Percentiles rank a stretch among this genome's conserved stretches.
These are phyloP conservation scores for Drosophila ustulata DNA, from an alignment of 2,888 invertebrate genomes.

Conservation along the genomic window DNA sequence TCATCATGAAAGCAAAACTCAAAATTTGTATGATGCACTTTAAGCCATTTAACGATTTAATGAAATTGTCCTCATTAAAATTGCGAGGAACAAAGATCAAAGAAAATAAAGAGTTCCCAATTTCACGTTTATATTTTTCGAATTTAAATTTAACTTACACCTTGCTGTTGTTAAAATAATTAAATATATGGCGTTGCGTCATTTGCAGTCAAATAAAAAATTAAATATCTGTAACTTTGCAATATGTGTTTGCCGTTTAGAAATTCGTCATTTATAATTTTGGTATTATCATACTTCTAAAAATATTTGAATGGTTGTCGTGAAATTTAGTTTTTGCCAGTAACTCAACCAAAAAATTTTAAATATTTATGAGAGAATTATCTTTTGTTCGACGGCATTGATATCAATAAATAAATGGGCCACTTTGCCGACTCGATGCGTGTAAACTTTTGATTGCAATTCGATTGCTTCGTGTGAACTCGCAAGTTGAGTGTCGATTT, in stretches of 20 bases:
- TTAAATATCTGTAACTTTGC: too few relatives aligned
- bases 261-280: too few relatives aligned
- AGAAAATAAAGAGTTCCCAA: too few relatives aligned
- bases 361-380: neutral
- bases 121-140: too few relatives aligned
- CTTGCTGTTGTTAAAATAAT: too few relatives aligned
- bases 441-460: conserved; percentile 12
- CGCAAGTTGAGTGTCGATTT: conserved; percentile 10
- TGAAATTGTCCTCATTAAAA: neutral
- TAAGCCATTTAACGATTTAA: neutral
- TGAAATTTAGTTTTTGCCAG: neutral
- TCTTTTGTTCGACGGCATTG: neutral
- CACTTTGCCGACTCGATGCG: neutral
- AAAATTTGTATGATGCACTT: neutral
- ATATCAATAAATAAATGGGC: neutral
- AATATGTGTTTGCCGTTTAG: too few relatives aligned
- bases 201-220: too few relatives aligned
- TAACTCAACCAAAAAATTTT: neutral
- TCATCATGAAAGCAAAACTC: neutral
- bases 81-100: too few relatives aligned
- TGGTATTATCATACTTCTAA: too few relatives aligned
- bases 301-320: neutral
- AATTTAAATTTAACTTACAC: too few relatives aligned
- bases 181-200: too few relatives aligned
- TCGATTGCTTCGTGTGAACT: neutral